A percentile compares a stretch with the other conserved stretches of the same genome.
These are phyloP conservation scores for Manis crassicaudata DNA, from an alignment of 2,797 vertebrate genomes.

Conservation along the genomic window DNA sequence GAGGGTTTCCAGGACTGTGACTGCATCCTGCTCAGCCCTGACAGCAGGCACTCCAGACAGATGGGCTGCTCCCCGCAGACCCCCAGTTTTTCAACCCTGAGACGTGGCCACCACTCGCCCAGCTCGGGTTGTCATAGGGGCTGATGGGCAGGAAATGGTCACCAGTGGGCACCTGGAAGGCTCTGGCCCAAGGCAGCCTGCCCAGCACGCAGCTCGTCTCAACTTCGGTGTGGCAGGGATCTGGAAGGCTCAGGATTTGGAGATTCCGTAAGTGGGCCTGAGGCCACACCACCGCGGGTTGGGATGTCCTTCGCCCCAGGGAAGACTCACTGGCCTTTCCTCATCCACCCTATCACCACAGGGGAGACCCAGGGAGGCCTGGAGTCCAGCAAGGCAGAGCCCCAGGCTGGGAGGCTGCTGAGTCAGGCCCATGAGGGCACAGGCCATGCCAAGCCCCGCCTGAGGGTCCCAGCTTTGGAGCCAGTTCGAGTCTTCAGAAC, in stretches of 20 bases:
- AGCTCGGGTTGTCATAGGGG: background rate
- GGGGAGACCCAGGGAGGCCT: background rate
- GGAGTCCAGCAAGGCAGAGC: fast-evolving
- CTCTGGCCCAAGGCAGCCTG: background rate
- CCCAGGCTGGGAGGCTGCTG: background rate
- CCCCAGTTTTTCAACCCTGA: fast-evolving
- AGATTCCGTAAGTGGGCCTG: background rate
- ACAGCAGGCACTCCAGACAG: background rate
- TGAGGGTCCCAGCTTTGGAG: background rate
- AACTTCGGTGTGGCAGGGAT: too few species aligned
- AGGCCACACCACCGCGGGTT: background rate
- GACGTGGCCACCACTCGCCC: background rate
- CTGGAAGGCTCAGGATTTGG: background rate
- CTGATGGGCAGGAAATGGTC: background rate
- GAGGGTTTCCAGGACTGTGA: background rate
- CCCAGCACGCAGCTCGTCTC: background rate
- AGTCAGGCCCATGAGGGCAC: background rate
- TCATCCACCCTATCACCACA: background rate
- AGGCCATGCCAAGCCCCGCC: background rate
- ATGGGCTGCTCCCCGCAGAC: fast-evolving
- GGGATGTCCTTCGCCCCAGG: background rate
- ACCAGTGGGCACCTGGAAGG: fast-evolving
- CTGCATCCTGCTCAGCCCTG: fast-evolving
- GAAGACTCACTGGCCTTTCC: background rate
- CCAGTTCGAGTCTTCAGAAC: background rate